phyloP scores from a whole-genome alignment of 2,797 vertebrate genomes.

The Acanthopagrus latus region DNA sequence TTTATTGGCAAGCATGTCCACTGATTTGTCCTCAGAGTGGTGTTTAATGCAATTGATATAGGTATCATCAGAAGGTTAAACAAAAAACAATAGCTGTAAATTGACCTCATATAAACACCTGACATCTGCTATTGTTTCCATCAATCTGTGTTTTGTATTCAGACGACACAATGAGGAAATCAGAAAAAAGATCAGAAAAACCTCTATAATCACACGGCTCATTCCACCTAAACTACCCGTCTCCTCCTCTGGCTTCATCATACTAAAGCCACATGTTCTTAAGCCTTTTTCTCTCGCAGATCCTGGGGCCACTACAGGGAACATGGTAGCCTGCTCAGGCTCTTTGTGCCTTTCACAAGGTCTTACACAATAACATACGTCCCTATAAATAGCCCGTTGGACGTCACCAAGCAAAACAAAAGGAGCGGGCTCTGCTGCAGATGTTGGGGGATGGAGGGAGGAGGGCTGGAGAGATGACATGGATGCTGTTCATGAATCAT shows the following conservation, averaged over 20 bases:
- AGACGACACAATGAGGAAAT: neutral
- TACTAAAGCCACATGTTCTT: conserved; percentile 5
- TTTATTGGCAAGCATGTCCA: too few relatives aligned
- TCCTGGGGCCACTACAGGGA: conserved; percentile 35
- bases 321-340: conserved; percentile 26
- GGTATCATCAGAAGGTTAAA: neutral
- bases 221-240: neutral
- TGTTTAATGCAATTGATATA: neutral
- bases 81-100: neutral
- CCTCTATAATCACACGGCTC: neutral
- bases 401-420: conserved; percentile 72
- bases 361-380: conserved; percentile 70
- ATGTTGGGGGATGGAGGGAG: conserved; percentile 64
- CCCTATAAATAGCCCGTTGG: conserved; percentile 76
- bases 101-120: neutral
- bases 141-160: neutral
- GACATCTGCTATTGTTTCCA: neutral
- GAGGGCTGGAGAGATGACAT: conserved; percentile 31
- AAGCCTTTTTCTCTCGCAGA: conserved; percentile 18
- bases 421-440: conserved; percentile 62
- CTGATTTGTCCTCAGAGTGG: neutral
- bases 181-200: neutral
- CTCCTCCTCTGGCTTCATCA: neutral
- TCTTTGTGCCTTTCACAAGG: conserved; percentile 60
- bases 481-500: conserved; percentile 33